Evolutionary conservation across 2,113 vertebrate species (phyloP), one percentile per base, ranked within the genome.

Genomic region (Pseudonaja textilis): DNA sequence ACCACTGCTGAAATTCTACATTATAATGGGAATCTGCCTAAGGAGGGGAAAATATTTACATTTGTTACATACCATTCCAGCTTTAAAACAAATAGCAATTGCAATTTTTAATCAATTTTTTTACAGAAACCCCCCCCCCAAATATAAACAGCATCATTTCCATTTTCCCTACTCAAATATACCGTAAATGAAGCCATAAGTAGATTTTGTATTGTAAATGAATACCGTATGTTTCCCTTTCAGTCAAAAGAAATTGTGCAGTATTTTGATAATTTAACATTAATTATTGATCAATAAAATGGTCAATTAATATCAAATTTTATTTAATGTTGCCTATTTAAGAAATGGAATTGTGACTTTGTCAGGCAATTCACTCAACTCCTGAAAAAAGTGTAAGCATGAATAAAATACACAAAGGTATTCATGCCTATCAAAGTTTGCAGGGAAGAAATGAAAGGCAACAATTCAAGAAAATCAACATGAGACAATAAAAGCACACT

Each of bases 1-100:
- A 99, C 97, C 99, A 98, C 50, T 98, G 98, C 0, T 98, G 97
- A 91, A 99, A 98, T 91, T 98, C 97, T 96, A 99, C 93, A 88
- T 97, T 97, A 81, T 98, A 97, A 69, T 98, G 96, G 92, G 98
- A 94, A 95, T 99, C 98, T 93, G 96, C 97, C 99, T 99, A 93
- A 95, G 92, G 86, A 92, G 93, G 88, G 1, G 2, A 92, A 92
- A 0, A 39, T 1, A 89, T 92, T 54, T 20, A 92, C n/a, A 87
- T 0, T 88, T 89, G 6, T 91, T 50, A 91, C 1, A 85, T 0
- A 90, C 91, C 88, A 93, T n/a, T 87, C 26, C 92, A 88, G 56
- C 61, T 89, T 42, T 87, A 94, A 54, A 42, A 87, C 54, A 50
- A 87, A 5, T 2, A 1, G 23, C 90, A 88, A 85, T 20, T 52